A percentile compares a stretch with the other conserved stretches of the same genome.
These are phyloP conservation scores for Zele albiditarsus DNA, from an alignment of 2,888 invertebrate genomes.

Conservation along the genomic window DNA sequence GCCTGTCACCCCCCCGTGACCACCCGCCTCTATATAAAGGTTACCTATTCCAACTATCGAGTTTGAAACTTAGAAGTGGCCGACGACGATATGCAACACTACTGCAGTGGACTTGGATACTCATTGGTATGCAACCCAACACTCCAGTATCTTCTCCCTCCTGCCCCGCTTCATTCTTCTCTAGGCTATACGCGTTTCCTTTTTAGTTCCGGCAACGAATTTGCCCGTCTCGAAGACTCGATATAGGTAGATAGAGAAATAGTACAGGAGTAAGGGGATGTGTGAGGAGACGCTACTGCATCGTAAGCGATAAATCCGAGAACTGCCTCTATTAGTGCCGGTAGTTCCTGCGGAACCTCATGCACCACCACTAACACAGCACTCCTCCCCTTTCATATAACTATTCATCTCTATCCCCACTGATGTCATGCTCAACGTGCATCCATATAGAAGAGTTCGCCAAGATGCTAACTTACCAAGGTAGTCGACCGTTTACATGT, in stretches of 20 bases:
- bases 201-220: constrained; percentile 57
- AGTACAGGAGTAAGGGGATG: constrained; percentile 34
- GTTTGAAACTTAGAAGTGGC: constrained; percentile 38
- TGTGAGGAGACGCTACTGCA: constrained; percentile 49
- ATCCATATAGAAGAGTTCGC: too few relatives aligned
- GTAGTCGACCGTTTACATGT: too few relatives aligned
- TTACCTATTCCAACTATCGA: constrained; percentile 10
- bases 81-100: constrained; percentile 30
- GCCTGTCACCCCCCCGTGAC: background rate
- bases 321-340: constrained; percentile 57
- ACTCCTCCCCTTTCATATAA: background rate
- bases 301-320: constrained; percentile 60
- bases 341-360: constrained; percentile 43
- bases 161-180: constrained; percentile 28
- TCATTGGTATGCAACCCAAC: constrained; percentile 60
- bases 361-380: background rate
- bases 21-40: background rate
- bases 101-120: constrained; percentile 48
- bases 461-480: too few relatives aligned
- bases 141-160: constrained; percentile 26
- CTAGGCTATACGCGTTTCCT: constrained; percentile 57
- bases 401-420: constrained; percentile 9
- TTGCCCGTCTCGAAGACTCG: constrained; percentile 42
- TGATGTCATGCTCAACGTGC: too few relatives aligned
- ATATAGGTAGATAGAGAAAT: constrained; percentile 33